phyloP scores from a whole-genome alignment of 2,888 invertebrate species.

The Prionchulus punctatus region DNA sequence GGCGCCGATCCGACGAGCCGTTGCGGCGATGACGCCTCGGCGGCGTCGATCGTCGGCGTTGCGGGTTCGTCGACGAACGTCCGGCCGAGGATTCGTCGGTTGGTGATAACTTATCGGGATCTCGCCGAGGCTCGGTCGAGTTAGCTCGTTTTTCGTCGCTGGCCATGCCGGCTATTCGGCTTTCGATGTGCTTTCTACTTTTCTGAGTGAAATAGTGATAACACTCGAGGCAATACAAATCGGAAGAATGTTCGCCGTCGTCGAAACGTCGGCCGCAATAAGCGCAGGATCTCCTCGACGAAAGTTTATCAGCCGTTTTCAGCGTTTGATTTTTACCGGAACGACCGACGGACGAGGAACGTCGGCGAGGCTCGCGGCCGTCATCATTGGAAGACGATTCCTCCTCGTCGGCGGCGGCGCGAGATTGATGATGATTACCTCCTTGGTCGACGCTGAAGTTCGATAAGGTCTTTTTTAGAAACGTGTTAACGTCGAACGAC shows the following conservation, averaged over 20 bases:
- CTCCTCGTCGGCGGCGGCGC: too few species aligned
- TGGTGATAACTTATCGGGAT: too few species aligned
- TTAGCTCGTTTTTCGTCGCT: background rate
- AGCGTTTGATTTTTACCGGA: background rate
- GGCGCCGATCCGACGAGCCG: too few species aligned
- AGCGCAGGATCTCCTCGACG: background rate
- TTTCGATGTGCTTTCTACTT: background rate
- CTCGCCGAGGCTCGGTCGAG: too few species aligned
- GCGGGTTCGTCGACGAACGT: background rate
- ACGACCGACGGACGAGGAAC: too few species aligned
- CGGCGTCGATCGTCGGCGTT: background rate
- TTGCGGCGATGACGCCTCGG: too few species aligned
- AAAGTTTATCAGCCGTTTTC: background rate
- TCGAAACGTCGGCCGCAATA: background rate
- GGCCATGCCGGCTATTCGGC: background rate
- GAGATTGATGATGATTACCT: too few species aligned
- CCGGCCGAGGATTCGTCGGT: too few species aligned
- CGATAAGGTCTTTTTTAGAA: constrained; percentile 9
- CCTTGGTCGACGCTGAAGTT: background rate
- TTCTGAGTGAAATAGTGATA: too few species aligned
- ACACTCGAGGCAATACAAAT: background rate
- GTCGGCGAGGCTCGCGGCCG: too few species aligned
- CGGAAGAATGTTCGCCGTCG: background rate
- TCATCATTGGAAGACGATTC: too few species aligned
- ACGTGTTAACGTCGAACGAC: constrained; percentile 9